Conservation (phyloP, 2,797 vertebrate species). For the Toxotes lorentzi region DNA sequence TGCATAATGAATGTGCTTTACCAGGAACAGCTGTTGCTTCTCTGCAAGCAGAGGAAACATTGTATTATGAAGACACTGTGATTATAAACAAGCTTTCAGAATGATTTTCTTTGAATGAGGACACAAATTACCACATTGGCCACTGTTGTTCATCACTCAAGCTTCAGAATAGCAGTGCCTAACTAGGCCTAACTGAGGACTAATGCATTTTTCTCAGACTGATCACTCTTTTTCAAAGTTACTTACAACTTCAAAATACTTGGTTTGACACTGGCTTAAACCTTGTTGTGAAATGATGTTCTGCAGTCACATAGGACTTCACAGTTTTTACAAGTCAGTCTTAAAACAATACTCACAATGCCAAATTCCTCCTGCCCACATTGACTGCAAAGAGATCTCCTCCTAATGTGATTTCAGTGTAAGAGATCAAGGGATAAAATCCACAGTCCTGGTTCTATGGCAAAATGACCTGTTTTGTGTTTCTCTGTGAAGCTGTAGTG, state of each 20-base stretch:
- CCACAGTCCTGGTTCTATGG: neutral
- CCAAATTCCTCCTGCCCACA: neutral
- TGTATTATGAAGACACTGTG: constrained; percentile 22
- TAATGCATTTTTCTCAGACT: neutral
- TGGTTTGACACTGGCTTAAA: neutral
- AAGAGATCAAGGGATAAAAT: no score
- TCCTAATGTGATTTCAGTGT: neutral
- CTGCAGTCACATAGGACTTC: neutral
- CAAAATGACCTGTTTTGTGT: neutral
- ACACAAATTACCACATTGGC: neutral
- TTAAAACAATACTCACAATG: neutral
- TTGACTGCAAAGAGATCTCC: neutral
- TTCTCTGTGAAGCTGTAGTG: neutral
- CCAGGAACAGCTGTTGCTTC: constrained; percentile 33
- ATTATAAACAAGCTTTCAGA: constrained; percentile 39
- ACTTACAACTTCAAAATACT: neutral
- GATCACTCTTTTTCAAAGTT: neutral
- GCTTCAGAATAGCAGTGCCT: neutral
- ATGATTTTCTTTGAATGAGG: constrained; percentile 26
- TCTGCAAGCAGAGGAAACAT: constrained; percentile 37
- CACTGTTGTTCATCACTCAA: constrained; percentile 3
- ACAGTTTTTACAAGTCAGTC: neutral
- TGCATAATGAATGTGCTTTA: constrained; percentile 22
- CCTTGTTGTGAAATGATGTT: neutral
- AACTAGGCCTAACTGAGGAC: neutral